Conservation (phyloP, 2,797 vertebrate species). For the Echeneis naucrates region DNA sequence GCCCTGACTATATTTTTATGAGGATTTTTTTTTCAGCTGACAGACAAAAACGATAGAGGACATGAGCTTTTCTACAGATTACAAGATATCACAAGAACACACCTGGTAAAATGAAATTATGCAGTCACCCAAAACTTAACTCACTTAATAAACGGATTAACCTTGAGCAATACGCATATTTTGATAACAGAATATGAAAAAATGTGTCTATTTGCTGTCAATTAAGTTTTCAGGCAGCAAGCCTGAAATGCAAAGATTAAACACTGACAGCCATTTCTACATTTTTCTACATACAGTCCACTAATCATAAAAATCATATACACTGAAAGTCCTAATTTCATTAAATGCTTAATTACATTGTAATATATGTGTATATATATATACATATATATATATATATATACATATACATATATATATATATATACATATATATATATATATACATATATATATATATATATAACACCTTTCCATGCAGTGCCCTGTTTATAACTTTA, state of each 20-base stretch:
- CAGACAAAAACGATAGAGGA: not conserved
- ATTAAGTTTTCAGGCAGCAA: not conserved
- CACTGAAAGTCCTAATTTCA: constrained; percentile 6
- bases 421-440: too few species aligned
- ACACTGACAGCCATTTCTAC: not conserved
- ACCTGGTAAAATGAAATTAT: not conserved
- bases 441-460: too few species aligned
- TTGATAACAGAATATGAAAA: constrained; percentile 33
- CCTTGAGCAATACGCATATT: constrained; percentile 26
- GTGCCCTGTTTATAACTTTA: constrained; percentile 5
- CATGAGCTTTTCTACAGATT: constrained; percentile 9
- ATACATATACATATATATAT: too few species aligned
- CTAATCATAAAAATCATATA: not conserved
- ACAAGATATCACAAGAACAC: constrained; percentile 5
- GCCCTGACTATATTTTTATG: constrained; percentile 24
- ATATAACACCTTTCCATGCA: too few species aligned
- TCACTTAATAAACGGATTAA: constrained; percentile 2
- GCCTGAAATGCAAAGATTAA: constrained; percentile 7
- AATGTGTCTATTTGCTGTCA: constrained; percentile 8
- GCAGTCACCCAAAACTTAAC: not conserved
- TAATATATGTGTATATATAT: too few species aligned
- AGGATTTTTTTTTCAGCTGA: constrained; percentile 16
- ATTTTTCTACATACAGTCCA: constrained; percentile 1
- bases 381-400: too few species aligned
- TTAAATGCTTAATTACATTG: constrained; percentile 3